Conservation (phyloP, 2,888 invertebrate species). For the Griposia aprilina region DNA sequence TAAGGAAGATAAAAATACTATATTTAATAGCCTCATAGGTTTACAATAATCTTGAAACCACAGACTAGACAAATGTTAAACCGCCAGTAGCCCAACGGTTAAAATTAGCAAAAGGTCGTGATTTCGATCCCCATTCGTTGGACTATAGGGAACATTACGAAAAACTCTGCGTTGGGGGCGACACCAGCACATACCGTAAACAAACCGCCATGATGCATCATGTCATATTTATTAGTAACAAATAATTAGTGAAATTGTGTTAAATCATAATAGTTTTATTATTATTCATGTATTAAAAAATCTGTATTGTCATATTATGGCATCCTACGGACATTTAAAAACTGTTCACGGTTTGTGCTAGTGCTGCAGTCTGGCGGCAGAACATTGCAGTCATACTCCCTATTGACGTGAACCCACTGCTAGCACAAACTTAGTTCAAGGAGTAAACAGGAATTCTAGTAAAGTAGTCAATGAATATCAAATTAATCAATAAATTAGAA, state of each 20-base stretch:
- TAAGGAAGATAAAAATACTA: not conserved
- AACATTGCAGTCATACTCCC: too few species aligned
- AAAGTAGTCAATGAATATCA: not conserved
- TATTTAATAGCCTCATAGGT: conserved; percentile 3
- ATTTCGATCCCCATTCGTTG: not conserved
- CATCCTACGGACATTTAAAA: too few species aligned
- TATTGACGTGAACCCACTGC: not conserved
- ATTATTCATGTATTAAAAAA: too few species aligned
- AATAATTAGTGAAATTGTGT: too few species aligned
- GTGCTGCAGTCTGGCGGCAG: not conserved
- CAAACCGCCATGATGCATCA: too few species aligned
- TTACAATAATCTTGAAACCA: not conserved
- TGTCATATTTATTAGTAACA: too few species aligned
- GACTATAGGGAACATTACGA: not conserved
- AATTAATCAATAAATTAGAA: conserved; percentile 4
- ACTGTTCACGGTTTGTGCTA: too few species aligned
- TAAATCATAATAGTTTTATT: too few species aligned
- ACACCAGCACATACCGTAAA: too few species aligned
- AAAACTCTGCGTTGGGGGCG: too few species aligned
- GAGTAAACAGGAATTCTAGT: not conserved
- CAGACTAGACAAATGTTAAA: not conserved
- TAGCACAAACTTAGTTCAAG: not conserved
- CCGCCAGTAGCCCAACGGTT: not conserved
- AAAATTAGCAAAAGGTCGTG: not conserved
- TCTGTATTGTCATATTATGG: too few species aligned